Evolutionary conservation across 2,888 invertebrate species (phyloP), one percentile per base, ranked within the genome.

Genomic region (Xestia sexstrigata): DNA sequence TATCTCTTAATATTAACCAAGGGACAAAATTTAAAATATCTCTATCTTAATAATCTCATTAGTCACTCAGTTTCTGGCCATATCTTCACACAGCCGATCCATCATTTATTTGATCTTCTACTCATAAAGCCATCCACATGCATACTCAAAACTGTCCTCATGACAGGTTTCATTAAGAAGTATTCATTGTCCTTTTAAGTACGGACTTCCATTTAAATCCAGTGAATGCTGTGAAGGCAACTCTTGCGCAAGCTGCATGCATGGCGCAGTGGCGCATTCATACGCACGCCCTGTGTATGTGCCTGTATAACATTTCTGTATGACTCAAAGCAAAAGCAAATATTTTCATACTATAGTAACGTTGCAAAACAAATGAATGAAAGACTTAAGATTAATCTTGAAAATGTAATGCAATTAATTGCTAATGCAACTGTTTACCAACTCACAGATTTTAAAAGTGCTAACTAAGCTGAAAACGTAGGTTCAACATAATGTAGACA

Each of bases 211-310:
- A 45, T 68, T 81, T 58, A 67, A 71, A 72, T 45, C 45, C 52
- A 74, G 62, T 63, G 26, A 78, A 78, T 55, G 74, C 35, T 47
- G 13, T 60, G 35, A 62, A 82, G 52, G 65, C 45, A 52, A 70
- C 30, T 65, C 60, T 85, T 83, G 73, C 72, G 60, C 63, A 86
- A 86, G 71, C 67, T 52, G 58, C 52, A 62, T 74, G 65, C 52
- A 75, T 49, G 81, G 60, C 30, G 58, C 49, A 60, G 60, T 20
- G 58, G 58, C 76, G 80, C 62, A 52, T 20, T 82, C 58, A 78
- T 45, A 78, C 42, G 35, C 63, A 78, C 78, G 26, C 58, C 62
- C 26, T 49, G 52, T 15, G 23, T 26, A 35, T 58, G 39, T 42
- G 45, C 67, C 49, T 67, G 70, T 74, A 52, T 55, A 52, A 69